Evolutionary conservation across 2,888 invertebrate species (phyloP).

Genomic region (Synanthedon vespiformis): DNA sequence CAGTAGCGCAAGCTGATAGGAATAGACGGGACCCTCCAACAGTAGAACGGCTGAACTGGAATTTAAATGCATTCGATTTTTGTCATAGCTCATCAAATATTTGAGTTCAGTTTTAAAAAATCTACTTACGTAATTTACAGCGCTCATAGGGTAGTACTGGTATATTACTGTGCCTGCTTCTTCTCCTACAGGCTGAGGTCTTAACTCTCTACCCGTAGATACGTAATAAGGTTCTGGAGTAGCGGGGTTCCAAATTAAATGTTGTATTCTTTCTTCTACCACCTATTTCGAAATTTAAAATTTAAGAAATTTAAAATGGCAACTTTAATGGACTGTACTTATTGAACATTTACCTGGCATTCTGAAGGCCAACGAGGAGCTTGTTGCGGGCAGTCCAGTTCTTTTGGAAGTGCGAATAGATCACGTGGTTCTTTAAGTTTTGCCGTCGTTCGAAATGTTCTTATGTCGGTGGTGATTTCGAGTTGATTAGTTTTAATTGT

Average conservation of each 20-base stretch:
- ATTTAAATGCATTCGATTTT: conserved; percentile 3
- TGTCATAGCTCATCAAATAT: neutral
- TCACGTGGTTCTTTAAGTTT: conserved; percentile 78
- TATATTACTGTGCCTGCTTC: conserved; percentile 86
- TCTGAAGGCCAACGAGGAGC: conserved; percentile 90
- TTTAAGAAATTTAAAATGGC: too few species aligned
- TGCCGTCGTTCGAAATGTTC: conserved; percentile 73
- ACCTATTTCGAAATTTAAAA: conserved; percentile 67
- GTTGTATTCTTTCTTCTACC: conserved; percentile 82
- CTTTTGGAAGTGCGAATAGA: conserved; percentile 77
- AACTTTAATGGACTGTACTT: too few species aligned
- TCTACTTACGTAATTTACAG: conserved; percentile 85
- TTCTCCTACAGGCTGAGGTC: conserved; percentile 88
- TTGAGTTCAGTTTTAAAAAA: neutral
- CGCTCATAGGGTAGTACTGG: conserved; percentile 87
- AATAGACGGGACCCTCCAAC: conserved; percentile 81
- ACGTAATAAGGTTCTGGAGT: conserved; percentile 85
- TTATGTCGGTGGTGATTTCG: conserved; percentile 76
- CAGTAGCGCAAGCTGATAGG: conserved; percentile 73
- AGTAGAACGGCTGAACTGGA: conserved; percentile 86
- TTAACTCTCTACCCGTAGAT: conserved; percentile 81
- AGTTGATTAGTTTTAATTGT: conserved; percentile 77
- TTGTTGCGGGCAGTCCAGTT: conserved; percentile 79
- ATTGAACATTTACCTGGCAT: conserved; percentile 76
- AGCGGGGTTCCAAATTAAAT: conserved; percentile 78